Percentiles rank a stretch among this genome's conserved stretches.
Evolutionary conservation across 2,797 vertebrate genomes (phyloP).

Genomic region (Eulemur coronatus): DNA sequence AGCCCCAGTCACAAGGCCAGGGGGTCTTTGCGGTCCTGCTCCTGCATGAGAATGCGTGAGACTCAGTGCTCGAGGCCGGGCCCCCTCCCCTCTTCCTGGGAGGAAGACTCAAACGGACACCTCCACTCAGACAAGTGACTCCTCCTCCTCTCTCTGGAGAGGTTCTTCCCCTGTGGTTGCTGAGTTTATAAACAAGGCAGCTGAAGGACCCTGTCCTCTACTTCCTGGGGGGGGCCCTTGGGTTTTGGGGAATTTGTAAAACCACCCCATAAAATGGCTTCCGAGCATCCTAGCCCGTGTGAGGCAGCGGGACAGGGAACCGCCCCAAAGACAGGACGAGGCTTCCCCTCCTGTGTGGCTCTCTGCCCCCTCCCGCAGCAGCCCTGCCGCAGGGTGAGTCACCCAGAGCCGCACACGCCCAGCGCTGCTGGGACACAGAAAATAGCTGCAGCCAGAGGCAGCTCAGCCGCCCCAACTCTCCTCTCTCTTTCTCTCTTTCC

Average conservation of each 20-base stretch:
- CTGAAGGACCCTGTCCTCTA: neutral
- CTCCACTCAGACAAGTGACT: neutral
- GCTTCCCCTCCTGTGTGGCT: neutral
- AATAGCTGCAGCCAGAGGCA: neutral
- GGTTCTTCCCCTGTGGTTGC: neutral
- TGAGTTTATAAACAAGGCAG: neutral
- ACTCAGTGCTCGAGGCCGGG: neutral
- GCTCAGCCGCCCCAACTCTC: neutral
- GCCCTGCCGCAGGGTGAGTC: neutral
- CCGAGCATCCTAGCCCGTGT: neutral
- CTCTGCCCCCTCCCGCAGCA: neutral
- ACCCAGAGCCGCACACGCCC: neutral
- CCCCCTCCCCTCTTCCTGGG: neutral
- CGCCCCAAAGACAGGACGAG: neutral
- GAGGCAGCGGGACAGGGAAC: neutral
- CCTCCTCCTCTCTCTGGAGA: neutral
- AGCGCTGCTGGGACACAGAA: neutral
- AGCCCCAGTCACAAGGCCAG: accelerated
- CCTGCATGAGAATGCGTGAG: accelerated
- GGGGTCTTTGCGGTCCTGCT: accelerated
- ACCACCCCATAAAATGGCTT: neutral
- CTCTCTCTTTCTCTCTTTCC: neutral
- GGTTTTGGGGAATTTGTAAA: neutral
- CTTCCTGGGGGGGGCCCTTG: neutral
- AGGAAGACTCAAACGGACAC: neutral